Evolutionary conservation across 2,888 invertebrate genomes (phyloP), one percentile per base, ranked within the genome.

Genomic region (Branchellion lobata): DNA sequence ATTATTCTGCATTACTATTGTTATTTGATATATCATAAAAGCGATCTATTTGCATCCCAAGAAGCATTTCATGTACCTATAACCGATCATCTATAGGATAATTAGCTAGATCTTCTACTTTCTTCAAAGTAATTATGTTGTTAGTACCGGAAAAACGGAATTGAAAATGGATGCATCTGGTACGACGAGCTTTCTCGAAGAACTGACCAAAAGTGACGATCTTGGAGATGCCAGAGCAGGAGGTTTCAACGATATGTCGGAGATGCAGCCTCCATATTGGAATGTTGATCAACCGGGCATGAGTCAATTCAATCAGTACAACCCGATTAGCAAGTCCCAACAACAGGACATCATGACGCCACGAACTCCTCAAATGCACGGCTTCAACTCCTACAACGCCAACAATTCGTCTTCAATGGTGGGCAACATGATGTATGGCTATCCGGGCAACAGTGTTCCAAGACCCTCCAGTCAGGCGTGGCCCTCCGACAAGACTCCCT

Each of bases 151-250:
- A 57, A 24, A 75, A 21, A 47, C 21, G 24, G 51, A 31, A 75
- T 51, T 69, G 71, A 71, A 78, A 18, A 31, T 85, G 80, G 85
- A 85, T 82, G 85, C 85, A 76, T 82, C 83, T 51, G 85, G 85
- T 75, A 81, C 83, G 24, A 83, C 84, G 71, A 82, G 83, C 51
- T 85, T 85, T 81, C 81, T 86, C 80, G 85, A 85, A 81, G 85
- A 85, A 77, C 82, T 85, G 78, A 83, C 85, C 0, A 82, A 81
- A 36, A 24, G 83, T 2, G 82, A 79, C 61, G 80, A 79, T 33
- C 61, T 27, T 18, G 65, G 29, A 18, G 71, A 51, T 68, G 40
- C 34, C n/a, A 47, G 81, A 31, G 57, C 65, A 27, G 71, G 47
- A 77, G 71, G 80, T n/a, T 53, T 36, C 31, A 57, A 1, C 57